Percentiles rank a stretch among this genome's conserved stretches.
These are phyloP conservation scores for Piprites chloris DNA, from an alignment of 2,113 vertebrate species.

Conservation along the genomic window DNA sequence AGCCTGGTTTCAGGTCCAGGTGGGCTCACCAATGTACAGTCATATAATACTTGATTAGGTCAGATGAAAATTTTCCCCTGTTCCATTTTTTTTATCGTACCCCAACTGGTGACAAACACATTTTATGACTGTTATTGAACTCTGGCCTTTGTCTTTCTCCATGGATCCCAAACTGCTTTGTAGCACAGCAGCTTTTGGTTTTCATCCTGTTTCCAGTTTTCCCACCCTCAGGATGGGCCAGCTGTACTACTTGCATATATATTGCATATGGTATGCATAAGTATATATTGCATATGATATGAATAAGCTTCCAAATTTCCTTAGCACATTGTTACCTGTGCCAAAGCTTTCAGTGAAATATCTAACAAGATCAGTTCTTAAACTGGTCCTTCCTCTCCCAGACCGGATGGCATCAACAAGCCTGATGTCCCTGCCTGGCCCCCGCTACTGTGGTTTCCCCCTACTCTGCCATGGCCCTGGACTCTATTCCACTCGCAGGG, in stretches of 20 bases:
- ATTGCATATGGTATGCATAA: neutral
- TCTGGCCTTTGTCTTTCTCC: neutral
- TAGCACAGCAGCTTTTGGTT: neutral
- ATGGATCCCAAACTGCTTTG: neutral
- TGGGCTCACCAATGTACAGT: neutral
- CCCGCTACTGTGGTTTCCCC: no score
- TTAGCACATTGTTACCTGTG: neutral
- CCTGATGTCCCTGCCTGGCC: neutral
- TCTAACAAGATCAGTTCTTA: neutral
- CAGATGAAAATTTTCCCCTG: neutral
- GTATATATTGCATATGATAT: no score
- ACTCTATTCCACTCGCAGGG: neutral
- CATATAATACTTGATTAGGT: neutral
- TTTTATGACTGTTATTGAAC: neutral
- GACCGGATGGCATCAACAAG: neutral
- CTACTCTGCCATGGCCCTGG: rapidly evolving
- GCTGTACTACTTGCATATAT: no score
- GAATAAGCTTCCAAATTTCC: neutral
- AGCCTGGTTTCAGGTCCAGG: neutral
- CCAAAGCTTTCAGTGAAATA: neutral
- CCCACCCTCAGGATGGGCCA: neutral
- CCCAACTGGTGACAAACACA: neutral
- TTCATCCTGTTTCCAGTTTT: neutral
- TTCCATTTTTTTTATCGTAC: neutral
- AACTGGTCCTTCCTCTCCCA: neutral